Conservation (phyloP, 2,888 invertebrate genomes). For the Candidula unifasciata region DNA sequence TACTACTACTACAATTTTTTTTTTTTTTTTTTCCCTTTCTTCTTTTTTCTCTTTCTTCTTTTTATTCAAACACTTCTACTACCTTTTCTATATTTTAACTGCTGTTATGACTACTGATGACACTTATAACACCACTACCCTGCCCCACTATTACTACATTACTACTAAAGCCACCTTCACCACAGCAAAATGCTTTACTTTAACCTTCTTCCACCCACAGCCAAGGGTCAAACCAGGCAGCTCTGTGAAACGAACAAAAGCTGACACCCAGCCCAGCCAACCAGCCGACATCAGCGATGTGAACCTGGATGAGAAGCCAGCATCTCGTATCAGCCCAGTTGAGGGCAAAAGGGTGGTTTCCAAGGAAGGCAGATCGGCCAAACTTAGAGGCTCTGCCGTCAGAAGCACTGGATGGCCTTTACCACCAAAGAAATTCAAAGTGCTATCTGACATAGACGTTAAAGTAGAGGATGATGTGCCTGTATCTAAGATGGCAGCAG, state of each 20-base stretch:
- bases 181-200: neutral
- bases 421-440: slow-evolving; percentile 21
- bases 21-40: too few species aligned
- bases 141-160: neutral
- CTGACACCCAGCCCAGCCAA: slow-evolving; percentile 25
- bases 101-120: too few species aligned
- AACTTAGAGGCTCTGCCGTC: neutral
- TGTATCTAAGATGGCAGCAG: neutral
- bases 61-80: too few species aligned
- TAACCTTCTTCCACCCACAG: neutral
- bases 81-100: too few species aligned
- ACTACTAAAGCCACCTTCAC: neutral
- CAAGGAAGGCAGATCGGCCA: slow-evolving; percentile 50
- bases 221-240: slow-evolving; percentile 7
- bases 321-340: slow-evolving; percentile 49
- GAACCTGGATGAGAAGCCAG: slow-evolving; percentile 43
- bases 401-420: slow-evolving; percentile 18
- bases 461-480: slow-evolving; percentile 18
- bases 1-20: too few species aligned
- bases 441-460: slow-evolving; percentile 16
- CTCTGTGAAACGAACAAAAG: slow-evolving; percentile 4
- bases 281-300: slow-evolving; percentile 57
- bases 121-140: too few species aligned
- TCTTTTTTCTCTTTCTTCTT: too few species aligned
- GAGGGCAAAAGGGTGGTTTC: slow-evolving; percentile 60